These are phyloP conservation scores for Hyles euphorbiae DNA, from an alignment of 1,140 invertebrate genomes.

Conservation along the genomic window DNA sequence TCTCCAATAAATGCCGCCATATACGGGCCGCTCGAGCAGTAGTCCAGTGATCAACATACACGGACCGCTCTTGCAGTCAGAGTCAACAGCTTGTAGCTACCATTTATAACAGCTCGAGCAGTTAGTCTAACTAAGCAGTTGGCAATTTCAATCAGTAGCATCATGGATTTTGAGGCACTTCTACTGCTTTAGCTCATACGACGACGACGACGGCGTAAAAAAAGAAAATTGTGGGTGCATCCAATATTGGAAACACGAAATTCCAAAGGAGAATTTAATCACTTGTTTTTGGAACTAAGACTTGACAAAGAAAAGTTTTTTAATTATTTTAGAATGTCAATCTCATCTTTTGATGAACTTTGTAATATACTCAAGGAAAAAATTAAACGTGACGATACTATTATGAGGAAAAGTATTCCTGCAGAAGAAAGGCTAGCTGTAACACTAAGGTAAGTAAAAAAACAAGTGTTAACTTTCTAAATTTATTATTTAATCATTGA, in stretches of 20 bases:
- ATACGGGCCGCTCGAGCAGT: constrained; percentile 1
- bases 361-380: constrained; percentile 11
- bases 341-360: constrained; percentile 10
- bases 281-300: constrained; percentile 10
- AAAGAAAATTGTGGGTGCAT: constrained; percentile 17
- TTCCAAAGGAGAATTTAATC: constrained; percentile 4
- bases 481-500: constrained; percentile 22
- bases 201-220: constrained; percentile 15
- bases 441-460: constrained; percentile 27
- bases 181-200: constrained; percentile 14
- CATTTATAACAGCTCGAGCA: constrained; percentile 9
- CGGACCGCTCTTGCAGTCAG: constrained; percentile 1
- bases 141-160: constrained; percentile 7
- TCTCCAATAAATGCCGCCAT: no score
- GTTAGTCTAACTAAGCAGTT: constrained; percentile 7
- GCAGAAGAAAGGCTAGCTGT: constrained; percentile 13
- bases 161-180: constrained; percentile 15
- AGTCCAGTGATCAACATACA: constrained; percentile 3
- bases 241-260: constrained; percentile 12
- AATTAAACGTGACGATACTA: constrained; percentile 12
- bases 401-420: constrained; percentile 10
- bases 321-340: constrained; percentile 16
- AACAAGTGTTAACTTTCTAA: constrained; percentile 7
- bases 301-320: constrained; percentile 10
- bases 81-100: constrained; percentile 2